A percentile compares a stretch with the other conserved stretches of the same genome.
Conservation (phyloP, 2,888 invertebrate species). For the Agrochola lychnidis region DNA sequence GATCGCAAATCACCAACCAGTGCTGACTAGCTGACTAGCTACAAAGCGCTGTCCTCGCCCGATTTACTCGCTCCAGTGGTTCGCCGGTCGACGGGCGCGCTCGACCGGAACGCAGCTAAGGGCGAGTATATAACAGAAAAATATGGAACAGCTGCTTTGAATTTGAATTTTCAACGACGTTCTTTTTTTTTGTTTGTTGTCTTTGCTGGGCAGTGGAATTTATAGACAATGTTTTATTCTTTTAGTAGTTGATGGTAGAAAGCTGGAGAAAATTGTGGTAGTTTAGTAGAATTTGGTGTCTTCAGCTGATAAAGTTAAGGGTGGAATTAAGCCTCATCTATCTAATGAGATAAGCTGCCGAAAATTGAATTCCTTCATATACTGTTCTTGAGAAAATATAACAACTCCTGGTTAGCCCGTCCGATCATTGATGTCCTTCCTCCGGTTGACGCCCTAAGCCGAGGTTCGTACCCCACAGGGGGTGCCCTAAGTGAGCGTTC, state of each 20-base stretch:
- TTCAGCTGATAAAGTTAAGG: no score
- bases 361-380: no score
- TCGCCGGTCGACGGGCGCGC: constrained; percentile 36
- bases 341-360: no score
- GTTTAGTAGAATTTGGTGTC: neutral
- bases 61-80: constrained; percentile 51
- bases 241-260: neutral
- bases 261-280: neutral
- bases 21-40: constrained; percentile 41
- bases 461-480: no score
- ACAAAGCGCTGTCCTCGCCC: constrained; percentile 47
- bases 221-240: neutral
- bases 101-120: constrained; percentile 44
- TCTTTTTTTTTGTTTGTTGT: neutral
- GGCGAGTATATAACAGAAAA: constrained; percentile 34
- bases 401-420: no score
- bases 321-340: no score
- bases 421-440: no score
- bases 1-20: constrained; percentile 43
- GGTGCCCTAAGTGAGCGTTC: no score
- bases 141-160: constrained; percentile 32
- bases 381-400: no score
- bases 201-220: neutral
- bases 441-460: no score
- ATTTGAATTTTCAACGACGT: constrained; percentile 27